phyloP scores from a whole-genome alignment of 2,113 vertebrate genomes.

The Asarcornis scutulata region DNA sequence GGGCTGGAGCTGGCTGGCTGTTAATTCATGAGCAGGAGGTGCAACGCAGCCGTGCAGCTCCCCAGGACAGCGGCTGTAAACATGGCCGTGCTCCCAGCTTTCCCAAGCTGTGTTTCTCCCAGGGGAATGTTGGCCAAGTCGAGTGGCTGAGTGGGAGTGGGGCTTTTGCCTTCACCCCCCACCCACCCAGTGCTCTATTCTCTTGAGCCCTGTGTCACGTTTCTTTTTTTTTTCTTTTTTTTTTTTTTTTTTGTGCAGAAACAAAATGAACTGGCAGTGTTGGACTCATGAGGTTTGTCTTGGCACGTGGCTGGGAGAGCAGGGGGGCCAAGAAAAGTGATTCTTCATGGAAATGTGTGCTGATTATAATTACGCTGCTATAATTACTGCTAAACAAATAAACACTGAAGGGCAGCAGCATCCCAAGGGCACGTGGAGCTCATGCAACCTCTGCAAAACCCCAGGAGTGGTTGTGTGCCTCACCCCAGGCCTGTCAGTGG shows the following conservation, averaged over 20 bases:
- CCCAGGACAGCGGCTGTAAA: fast-evolving
- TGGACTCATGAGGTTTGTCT: not conserved
- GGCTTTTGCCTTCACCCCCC: not conserved
- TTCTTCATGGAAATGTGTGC: not conserved
- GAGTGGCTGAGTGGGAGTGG: not conserved
- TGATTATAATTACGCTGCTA: conserved; percentile 19
- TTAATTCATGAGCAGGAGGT: not conserved
- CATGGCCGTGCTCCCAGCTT: fast-evolving
- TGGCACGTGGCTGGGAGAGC: not conserved
- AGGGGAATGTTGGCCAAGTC: fast-evolving
- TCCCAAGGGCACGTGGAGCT: not conserved
- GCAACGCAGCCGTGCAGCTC: fast-evolving
- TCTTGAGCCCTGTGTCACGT: not conserved
- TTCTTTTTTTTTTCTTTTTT: too few relatives aligned
- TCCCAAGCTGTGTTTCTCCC: not conserved
- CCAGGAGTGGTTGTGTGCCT: fast-evolving
- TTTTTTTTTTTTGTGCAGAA: not conserved
- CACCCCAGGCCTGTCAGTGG: fast-evolving
- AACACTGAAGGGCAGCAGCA: not conserved
- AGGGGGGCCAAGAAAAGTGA: not conserved
- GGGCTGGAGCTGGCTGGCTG: not conserved
- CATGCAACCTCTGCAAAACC: not conserved
- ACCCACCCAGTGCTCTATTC: not conserved
- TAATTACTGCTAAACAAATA: conserved; percentile 59
- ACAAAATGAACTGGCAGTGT: too few relatives aligned